Evolutionary conservation across 2,797 vertebrate species (phyloP), one percentile per base, ranked within the genome.

Genomic region (Alauda arvensis): DNA sequence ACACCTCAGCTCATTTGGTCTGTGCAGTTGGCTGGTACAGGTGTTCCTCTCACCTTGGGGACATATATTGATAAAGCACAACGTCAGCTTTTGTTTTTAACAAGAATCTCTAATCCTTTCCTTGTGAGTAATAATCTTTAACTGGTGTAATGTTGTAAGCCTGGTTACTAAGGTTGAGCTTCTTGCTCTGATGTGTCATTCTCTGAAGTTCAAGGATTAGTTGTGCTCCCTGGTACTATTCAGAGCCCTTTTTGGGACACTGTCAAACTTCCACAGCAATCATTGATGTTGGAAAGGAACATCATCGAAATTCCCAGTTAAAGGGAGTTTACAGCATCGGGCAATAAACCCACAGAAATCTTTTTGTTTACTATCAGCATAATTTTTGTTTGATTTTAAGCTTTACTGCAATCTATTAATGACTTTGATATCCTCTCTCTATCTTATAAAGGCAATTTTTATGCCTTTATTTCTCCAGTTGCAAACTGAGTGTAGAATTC

Each of bases 51-150:
- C 31, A 77, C 89, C 60, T 63, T 80, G 55, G 69, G 63, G 59
- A 67, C 56, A 17, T 23, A 29, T 34, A 67, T 33, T 45, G 76
- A n/a, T 31, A 91, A 90, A 91, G 69, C 39, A 85, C 42, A 45
- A 31, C n/a, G 34, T 51, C 87, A 91, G 59, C 72, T 94, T 89
- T 92, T 69, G 45, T 86, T 91, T 85, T 66, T 88, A 85, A 53
- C 39, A 69, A 72, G 56, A 80, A 77, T 21, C 23, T 75, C 39
- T 80, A 75, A 83, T 75, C 13, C 9, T 77, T 77, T 37, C 76
- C 69, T 83, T 62, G 60, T 82, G 46, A 78, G 70, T 80, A 84
- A 85, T 77, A 65, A 71, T 83, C 59, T 82, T 92, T 75, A 83
- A 80, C 43, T 14, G 55, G n/a, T 45, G 67, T 75, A 77, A 56